Base-by-base conservation (phyloP, 2,888 invertebrate species). In the Gisinianus flammeolus region DNA sequence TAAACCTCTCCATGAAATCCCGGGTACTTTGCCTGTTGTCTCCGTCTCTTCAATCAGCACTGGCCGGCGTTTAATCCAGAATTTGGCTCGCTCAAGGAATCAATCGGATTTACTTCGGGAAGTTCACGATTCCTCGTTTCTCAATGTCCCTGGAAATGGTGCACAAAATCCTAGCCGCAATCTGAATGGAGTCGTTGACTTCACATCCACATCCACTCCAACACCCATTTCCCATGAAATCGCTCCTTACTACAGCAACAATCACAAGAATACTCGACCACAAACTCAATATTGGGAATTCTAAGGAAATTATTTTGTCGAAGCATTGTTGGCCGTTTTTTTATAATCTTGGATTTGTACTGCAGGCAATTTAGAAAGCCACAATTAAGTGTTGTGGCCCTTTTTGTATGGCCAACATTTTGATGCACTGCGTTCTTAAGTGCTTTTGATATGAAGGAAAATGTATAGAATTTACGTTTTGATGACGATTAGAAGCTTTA, bases 221-320 rank as follows among this genome's bases (percentile, higher is more conserved):
- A 19, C 28, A 31, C 22, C 67, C n/a, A 19, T 67, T 19, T 67
- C 33, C n/a, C 16, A 67, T 67, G 67, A 67, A 30, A 67, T 67
- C 33, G 31, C 67, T 33, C 67, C 67, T 8, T 67, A 33, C 19
- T 67, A 33, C 33, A 67, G n/a, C 22, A 58, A 58, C n/a, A n/a
- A 33, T 26, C 24, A 6, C 24, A 24, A 26, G 24, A 24, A 64
- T 22, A 33, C n/a, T 26, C 33, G 22, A 33, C 35, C 31, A n/a
- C 31, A 16, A 31, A 67, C 33, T 33, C 67, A 31, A 22, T 67
- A 67, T 28, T 67, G 67, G 67, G n/a, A 31, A 2, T 19, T 67
- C 1, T 67, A 67, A 67, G 19, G 12, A 16, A 44, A 4, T 44
- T 16, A 44, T 44, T 44, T 44, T 44, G 52, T n/a, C n/a, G n/a